phyloP scores from a whole-genome alignment of 2,888 invertebrate species.

The Octodonta nipae region DNA sequence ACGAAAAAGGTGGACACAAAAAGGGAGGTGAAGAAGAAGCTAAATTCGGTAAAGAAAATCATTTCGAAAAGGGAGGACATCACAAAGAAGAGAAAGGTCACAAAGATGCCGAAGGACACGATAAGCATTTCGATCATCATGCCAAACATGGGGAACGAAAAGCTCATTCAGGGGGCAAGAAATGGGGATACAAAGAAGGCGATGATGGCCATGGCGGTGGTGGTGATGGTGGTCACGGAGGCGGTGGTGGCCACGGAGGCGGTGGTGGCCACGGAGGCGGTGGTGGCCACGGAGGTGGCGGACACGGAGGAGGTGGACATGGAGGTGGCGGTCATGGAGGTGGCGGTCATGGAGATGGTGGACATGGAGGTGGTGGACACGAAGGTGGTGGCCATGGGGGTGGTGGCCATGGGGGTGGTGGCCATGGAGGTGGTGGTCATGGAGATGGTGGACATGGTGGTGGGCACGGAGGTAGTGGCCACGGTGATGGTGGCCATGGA shows the following conservation, averaged over 20 bases:
- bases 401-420: slow-evolving; percentile 31
- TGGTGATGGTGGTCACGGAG: too few relatives aligned
- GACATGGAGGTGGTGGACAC: slow-evolving; percentile 20
- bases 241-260: slow-evolving; percentile 73
- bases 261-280: slow-evolving; percentile 46
- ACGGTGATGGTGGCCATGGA: too few relatives aligned
- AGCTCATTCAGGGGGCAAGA: slow-evolving; percentile 36
- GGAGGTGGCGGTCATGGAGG: too few relatives aligned
- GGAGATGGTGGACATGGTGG: too few relatives aligned
- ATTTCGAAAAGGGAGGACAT: slow-evolving; percentile 44
- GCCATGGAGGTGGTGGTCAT: too few relatives aligned
- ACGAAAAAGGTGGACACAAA: slow-evolving; percentile 42
- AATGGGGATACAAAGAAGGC: slow-evolving; percentile 36
- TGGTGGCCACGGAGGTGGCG: slow-evolving; percentile 27
- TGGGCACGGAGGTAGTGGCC: too few relatives aligned
- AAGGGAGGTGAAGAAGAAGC: slow-evolving; percentile 40
- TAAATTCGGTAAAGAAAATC: slow-evolving; percentile 46
- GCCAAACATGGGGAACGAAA: slow-evolving; percentile 37
- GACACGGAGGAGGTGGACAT: too few relatives aligned
- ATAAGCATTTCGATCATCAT: slow-evolving; percentile 41
- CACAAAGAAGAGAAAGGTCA: slow-evolving; percentile 45
- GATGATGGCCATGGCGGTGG: slow-evolving; percentile 2
- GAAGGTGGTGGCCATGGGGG: slow-evolving; percentile 18
- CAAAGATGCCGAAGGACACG: slow-evolving; percentile 42
- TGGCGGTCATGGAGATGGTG: too few relatives aligned